Percentiles rank a stretch among this genome's conserved stretches.
These are phyloP conservation scores for Bubo bubo DNA, from an alignment of 2,113 vertebrate species.

Conservation along the genomic window DNA sequence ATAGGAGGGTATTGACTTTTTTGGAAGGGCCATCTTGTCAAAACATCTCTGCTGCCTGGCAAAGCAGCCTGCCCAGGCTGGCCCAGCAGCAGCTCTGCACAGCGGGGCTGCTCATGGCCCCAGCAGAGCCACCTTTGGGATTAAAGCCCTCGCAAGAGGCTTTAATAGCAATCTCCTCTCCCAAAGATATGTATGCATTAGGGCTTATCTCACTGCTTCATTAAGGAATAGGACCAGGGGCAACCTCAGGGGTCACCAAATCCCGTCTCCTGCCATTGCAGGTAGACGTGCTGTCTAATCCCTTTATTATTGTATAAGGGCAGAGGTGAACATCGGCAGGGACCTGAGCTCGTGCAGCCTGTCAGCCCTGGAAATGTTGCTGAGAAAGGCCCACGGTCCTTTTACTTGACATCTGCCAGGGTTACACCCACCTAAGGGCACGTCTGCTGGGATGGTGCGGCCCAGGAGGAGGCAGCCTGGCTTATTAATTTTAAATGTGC, in stretches of 20 bases:
- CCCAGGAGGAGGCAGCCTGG: not conserved
- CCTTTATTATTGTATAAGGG: conserved; percentile 4
- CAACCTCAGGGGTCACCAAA: not conserved
- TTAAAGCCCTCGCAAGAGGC: not conserved
- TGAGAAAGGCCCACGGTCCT: not conserved
- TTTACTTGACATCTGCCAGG: not conserved
- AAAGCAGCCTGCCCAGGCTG: not conserved
- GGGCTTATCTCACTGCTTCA: conserved; percentile 8
- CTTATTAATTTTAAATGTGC: not conserved
- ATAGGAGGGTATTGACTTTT: not conserved
- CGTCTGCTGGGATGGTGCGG: not conserved
- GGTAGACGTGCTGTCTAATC: not conserved
- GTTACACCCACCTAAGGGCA: not conserved
- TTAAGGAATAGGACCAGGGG: not conserved
- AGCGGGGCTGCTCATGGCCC: rapidly evolving
- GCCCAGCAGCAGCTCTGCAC: not conserved
- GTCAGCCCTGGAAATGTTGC: not conserved
- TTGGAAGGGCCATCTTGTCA: not conserved
- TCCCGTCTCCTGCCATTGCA: not conserved
- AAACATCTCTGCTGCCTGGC: not conserved
- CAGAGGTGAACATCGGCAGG: not conserved
- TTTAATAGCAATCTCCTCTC: not conserved
- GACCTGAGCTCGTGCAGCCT: not conserved
- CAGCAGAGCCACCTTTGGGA: not conserved
- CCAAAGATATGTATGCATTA: not conserved